phyloP scores from a whole-genome alignment of 1,140 invertebrate species.

The Cyrtorhinus lividipennis region DNA sequence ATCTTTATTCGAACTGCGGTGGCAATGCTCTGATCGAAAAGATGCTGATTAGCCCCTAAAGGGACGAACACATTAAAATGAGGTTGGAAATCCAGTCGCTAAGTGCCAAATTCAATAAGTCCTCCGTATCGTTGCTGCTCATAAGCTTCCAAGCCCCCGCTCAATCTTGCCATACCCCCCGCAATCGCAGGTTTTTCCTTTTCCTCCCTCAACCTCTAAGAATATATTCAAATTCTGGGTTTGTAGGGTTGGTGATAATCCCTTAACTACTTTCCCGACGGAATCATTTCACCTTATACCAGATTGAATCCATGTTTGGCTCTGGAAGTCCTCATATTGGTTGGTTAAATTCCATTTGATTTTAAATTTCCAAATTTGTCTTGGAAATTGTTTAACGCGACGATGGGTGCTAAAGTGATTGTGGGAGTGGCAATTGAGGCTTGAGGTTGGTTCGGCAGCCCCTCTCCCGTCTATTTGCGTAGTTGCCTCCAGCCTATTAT shows the following conservation, averaged over 20 bases:
- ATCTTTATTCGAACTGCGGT: background rate
- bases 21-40: constrained; percentile 11
- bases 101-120: constrained; percentile 14
- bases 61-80: constrained; percentile 5
- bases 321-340: too few species aligned
- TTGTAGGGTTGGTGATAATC: background rate
- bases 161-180: too few species aligned
- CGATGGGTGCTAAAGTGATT: too few species aligned
- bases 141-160: background rate
- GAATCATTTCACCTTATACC: background rate
- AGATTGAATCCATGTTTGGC: too few species aligned
- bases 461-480: too few species aligned
- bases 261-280: background rate
- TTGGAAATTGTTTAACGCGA: too few species aligned
- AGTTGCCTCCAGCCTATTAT: too few species aligned
- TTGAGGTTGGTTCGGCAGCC: too few species aligned
- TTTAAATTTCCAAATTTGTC: too few species aligned
- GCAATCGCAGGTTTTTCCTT: too few species aligned
- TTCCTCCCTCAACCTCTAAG: background rate
- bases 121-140: background rate
- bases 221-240: background rate
- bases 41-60: constrained; percentile 3
- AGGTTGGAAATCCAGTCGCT: background rate
- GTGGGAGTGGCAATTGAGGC: too few species aligned
- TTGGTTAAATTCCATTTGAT: too few species aligned